Evolutionary conservation across 2,888 invertebrate genomes (phyloP), one percentile per base, ranked within the genome.

Genomic region (Blastobasis lacticolella): DNA sequence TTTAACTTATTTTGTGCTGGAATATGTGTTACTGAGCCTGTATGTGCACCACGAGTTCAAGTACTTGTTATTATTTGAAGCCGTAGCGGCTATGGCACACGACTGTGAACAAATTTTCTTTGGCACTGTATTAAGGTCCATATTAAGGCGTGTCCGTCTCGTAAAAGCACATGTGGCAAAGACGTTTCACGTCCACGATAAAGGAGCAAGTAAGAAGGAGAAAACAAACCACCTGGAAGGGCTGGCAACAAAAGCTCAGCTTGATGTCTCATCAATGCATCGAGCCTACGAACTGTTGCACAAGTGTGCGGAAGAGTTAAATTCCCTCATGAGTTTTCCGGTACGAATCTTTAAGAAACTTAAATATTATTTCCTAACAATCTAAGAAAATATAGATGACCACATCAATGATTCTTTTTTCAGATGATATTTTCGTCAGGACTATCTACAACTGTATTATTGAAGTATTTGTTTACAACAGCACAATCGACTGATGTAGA

Each of bases 31-130:
- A 1, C 44, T 69, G 5, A 56, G 55, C 6, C 49, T 64, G 1
- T 68, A 53, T 10, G 50, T 70, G 0, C 52, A 56, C 6, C 23
- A 45, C 9, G 53, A 60, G 5, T 49, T 62, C 0, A 56, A 62
- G 10, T 43, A 55, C 0, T 50, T 53, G 5, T 52, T 52, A 46
- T 49, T 54, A 10, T 52, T 61, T 1, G 41, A 62, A 0, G 72
- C 66, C 23, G 38, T 78, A 4, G 61, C 71, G 44, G 51, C 69
- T 36, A 43, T 73, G 6, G 59, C 68, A 0, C 79, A 78, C 48
- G 83, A 83, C 49, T 60, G 59, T 37, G 84, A 84, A 51, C 75
- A 71, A 38, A 52, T 77, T 6, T 68, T 81, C 40, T 73, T 71
- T 48, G 68, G 75, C 4, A 54, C 69, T 5, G 55, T 80, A 36